Evolutionary conservation across 2,888 invertebrate genomes (phyloP), one percentile per base, ranked within the genome.

Genomic region (Adineta ricciae): DNA sequence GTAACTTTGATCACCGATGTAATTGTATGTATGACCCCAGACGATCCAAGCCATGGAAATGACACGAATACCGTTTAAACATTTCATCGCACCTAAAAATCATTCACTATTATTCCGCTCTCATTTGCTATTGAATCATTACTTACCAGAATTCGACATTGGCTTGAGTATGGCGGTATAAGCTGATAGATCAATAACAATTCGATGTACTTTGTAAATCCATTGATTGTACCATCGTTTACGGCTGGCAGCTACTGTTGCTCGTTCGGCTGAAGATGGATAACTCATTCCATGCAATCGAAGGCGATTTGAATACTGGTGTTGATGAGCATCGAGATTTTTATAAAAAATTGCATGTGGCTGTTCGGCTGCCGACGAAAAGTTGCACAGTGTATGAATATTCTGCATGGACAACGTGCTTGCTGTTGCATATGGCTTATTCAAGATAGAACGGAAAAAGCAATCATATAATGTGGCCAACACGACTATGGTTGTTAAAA

Each of bases 21-120:
- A 86, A 50, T 86, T 86, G 32, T 86, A 86, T 50, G 86, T 86
- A 38, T 86, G 86, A 50, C 86, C 86, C 84, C 78, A 84, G n/a
- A 86, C 82, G 24, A 86, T 84, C 86, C 86, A 86, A 46, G 56
- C 32, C 86, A 86, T 86, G 49, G 84, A 84, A 83, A 86, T 54
- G 16, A 86, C 84, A 49, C 84, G 84, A 21, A 86, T 82, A 50
- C 86, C 86, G 72, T 84, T 84, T 52, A 86, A 64, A 46, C 86
- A 86, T 27, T 72, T 83, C 50, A 85, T 85, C 41, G 50, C 72
- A 14, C 85, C 85, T 41, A 73, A 72, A 46, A 83, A 83, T 64
- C 5, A 46, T 46, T 5, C 5, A 46, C 46, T 5, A 46, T 46
- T 46, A 46, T 21, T 82, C 41, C 41, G 50, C 8, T 19, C 56